A percentile compares a stretch with the other conserved stretches of the same genome.
These are phyloP conservation scores for Hemiprocne comata DNA, from an alignment of 2,113 vertebrate genomes.

Conservation along the genomic window DNA sequence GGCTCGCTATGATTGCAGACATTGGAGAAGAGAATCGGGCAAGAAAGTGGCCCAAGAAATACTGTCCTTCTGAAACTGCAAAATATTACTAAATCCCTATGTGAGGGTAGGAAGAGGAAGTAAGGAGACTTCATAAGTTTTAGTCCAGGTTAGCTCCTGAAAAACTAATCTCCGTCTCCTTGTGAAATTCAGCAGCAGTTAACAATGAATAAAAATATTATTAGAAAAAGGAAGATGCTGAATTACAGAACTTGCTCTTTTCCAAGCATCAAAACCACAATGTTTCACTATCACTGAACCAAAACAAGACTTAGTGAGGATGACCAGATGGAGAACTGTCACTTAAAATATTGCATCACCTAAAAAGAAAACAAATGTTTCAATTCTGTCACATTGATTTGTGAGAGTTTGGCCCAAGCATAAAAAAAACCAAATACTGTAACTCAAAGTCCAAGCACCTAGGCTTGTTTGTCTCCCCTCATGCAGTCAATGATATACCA, in stretches of 20 bases:
- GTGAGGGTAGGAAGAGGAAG: neutral
- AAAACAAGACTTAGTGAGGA: neutral
- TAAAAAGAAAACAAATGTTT: neutral
- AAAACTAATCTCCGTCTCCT: neutral
- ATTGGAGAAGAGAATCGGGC: neutral
- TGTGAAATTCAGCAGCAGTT: neutral
- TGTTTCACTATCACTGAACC: neutral
- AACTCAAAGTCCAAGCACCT: neutral
- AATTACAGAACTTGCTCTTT: neutral
- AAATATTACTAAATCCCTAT: neutral
- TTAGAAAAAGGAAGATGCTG: neutral
- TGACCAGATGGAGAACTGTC: neutral
- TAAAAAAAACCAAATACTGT: neutral
- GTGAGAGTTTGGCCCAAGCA: neutral
- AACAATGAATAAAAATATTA: neutral
- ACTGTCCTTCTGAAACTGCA: neutral
- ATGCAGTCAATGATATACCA: neutral
- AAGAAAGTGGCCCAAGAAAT: neutral
- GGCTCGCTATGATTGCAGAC: neutral
- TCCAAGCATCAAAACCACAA: neutral
- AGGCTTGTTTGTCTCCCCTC: neutral
- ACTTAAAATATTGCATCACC: neutral
- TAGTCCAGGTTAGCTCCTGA: neutral
- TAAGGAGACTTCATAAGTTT: neutral
- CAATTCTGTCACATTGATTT: neutral